These are phyloP conservation scores for Pachypsylla venusta DNA, from an alignment of 1,140 invertebrate species.

Conservation along the genomic window DNA sequence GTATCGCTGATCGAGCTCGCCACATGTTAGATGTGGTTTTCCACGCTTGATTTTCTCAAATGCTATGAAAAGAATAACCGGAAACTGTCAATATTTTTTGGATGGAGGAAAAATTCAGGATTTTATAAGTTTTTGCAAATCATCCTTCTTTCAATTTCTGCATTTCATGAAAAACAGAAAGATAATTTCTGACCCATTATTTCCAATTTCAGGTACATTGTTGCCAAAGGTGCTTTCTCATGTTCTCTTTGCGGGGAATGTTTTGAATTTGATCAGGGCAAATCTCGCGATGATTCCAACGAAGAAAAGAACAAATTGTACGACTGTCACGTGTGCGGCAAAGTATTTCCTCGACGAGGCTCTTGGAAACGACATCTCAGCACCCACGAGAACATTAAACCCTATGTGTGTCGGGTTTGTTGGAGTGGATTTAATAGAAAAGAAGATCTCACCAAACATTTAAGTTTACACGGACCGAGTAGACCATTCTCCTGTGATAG, in stretches of 20 bases:
- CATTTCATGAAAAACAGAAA: too few relatives aligned
- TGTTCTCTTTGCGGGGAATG: constrained; percentile 26
- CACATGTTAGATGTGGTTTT: too few relatives aligned
- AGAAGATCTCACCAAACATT: constrained; percentile 13
- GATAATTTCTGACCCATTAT: too few relatives aligned
- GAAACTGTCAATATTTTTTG: too few relatives aligned
- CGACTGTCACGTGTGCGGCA: constrained; percentile 26
- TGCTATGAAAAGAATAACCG: too few relatives aligned
- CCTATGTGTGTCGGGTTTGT: constrained; percentile 31
- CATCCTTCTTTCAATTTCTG: too few relatives aligned
- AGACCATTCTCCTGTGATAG: constrained; percentile 27
- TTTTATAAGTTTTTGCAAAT: too few relatives aligned
- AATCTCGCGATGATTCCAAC: constrained; percentile 19
- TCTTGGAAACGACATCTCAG: constrained; percentile 26
- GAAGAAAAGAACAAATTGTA: constrained; percentile 19
- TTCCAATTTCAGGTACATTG: constrained; percentile 24
- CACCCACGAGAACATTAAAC: constrained; percentile 31
- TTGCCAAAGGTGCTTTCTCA: constrained; percentile 25
- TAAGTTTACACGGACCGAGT: constrained; percentile 16
- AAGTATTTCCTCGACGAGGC: constrained; percentile 26
- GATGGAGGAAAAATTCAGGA: too few relatives aligned
- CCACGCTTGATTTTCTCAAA: too few relatives aligned
- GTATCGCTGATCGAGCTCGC: too few relatives aligned
- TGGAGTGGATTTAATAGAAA: constrained; percentile 30
- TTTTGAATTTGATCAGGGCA: constrained; percentile 25